These are phyloP conservation scores for Microtus richardsoni DNA, from an alignment of 2,113 vertebrate species.

Conservation along the genomic window DNA sequence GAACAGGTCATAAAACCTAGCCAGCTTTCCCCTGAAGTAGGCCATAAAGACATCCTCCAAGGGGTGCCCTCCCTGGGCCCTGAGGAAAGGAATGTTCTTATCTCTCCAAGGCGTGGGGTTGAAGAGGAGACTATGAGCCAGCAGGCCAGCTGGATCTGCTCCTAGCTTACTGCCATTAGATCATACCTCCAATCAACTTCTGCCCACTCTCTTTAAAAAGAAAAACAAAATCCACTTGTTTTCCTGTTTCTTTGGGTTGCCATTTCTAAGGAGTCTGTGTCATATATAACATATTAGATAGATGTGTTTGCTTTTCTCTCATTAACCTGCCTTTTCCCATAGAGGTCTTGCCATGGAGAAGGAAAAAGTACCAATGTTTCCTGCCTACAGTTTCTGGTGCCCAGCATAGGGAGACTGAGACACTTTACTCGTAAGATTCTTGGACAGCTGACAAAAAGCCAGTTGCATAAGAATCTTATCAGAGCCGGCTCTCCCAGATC, in stretches of 20 bases:
- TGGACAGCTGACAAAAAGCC: neutral
- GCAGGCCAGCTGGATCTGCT: neutral
- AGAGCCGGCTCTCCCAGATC: neutral
- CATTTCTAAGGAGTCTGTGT: neutral
- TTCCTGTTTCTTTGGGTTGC: neutral
- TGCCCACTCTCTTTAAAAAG: neutral
- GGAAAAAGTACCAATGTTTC: neutral
- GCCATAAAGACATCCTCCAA: constrained; percentile 19
- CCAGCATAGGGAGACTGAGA: neutral
- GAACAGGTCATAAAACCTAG: constrained; percentile 41
- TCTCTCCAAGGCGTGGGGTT: neutral
- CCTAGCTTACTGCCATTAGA: neutral
- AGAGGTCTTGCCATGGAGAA: neutral
- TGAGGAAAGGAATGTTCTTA: constrained; percentile 51
- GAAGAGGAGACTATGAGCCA: neutral
- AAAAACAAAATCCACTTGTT: neutral
- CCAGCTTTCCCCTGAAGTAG: neutral
- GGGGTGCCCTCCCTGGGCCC: constrained; percentile 2
- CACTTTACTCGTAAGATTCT: neutral
- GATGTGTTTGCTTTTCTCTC: neutral
- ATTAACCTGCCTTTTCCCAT: neutral
- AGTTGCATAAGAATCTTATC: neutral
- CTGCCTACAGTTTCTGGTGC: neutral
- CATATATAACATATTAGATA: neutral
- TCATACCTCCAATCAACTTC: neutral